Evolutionary conservation across 2,888 invertebrate species (phyloP), one percentile per base, ranked within the genome.

Genomic region (Ophraella communa): DNA sequence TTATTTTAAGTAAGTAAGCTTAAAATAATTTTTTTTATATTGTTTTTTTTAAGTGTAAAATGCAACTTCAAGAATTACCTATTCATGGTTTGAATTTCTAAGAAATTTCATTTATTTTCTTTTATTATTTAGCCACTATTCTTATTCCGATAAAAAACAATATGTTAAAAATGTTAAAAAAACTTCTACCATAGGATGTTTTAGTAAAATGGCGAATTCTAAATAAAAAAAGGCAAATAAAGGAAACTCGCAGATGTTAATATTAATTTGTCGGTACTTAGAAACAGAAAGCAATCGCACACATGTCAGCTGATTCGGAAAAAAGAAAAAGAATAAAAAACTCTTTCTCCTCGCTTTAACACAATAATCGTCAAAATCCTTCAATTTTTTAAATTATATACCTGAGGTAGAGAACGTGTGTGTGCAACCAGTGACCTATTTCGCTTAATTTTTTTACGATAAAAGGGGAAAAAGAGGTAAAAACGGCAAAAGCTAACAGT

Each of bases 391-490:
- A 62, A 67, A 69, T 67, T 68, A 65, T 62, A 66, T 68, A 67
- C 70, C 68, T 69, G 67, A 58, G 62, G 47, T 27, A 10, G 27
- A 59, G 54, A 51, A 51, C 57, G 44, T 67, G 67, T 64, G 69
- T 64, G 68, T 69, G 69, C 64, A 69, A 69, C 71, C 68, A 69
- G 68, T 71, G 71, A 71, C 73, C 73, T 68, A 71, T 71, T 71
- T 71, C 63, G 58, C 56, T 45, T 64, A 58, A 33, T 67, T 67
- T 65, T 64, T 68, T 72, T 71, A 67, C 67, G 55, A 59, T 62
- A 62, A 44, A 69, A 68, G 70, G 69, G 69, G 66, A 39, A 67
- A 70, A 69, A 71, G 68, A 69, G 68, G 67, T 66, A 66, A 69
- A 71, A 72, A 66, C 62, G 62, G 68, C 63, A 62, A 66, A 65